Evolutionary conservation across 2,888 invertebrate genomes (phyloP).

Genomic region (Altica lythri): DNA sequence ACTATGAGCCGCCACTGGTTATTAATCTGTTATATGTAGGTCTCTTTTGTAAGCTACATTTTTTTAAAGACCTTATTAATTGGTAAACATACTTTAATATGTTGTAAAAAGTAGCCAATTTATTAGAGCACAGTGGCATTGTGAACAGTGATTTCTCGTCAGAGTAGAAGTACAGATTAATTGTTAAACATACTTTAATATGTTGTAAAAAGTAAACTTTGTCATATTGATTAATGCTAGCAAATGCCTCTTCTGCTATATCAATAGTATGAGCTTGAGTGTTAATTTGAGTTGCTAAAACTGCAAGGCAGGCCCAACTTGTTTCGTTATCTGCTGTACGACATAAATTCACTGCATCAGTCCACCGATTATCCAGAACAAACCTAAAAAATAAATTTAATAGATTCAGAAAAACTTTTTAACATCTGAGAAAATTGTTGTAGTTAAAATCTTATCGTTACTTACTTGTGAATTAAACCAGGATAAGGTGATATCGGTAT

Average conservation of each 20-base stretch:
- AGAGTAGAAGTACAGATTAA: neutral
- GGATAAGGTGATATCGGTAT: constrained; percentile 74
- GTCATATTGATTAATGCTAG: constrained; percentile 83
- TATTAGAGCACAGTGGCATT: too few relatives aligned
- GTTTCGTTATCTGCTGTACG: constrained; percentile 61
- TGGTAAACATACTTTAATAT: too few relatives aligned
- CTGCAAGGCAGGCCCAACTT: constrained; percentile 95
- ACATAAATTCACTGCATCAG: constrained; percentile 53
- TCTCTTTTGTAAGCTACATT: too few relatives aligned
- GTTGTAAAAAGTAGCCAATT: too few relatives aligned
- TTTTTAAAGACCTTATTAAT: too few relatives aligned
- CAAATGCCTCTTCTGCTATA: constrained; percentile 94
- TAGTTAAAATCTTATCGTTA: too few relatives aligned
- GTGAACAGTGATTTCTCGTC: too few relatives aligned
- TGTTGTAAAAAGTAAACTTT: constrained; percentile 86
- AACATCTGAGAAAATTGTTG: too few relatives aligned
- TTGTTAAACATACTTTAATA: constrained; percentile 80
- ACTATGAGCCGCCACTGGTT: too few relatives aligned
- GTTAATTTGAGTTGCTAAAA: constrained; percentile 83
- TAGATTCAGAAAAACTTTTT: too few relatives aligned
- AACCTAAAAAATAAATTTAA: constrained; percentile 60
- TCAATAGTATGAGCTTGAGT: constrained; percentile 71
- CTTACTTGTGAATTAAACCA: constrained; percentile 60
- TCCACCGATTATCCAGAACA: constrained; percentile 78
- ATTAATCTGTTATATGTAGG: too few relatives aligned